phyloP scores from a whole-genome alignment of 2,888 invertebrate genomes.

The Platycheirus rosarum region DNA sequence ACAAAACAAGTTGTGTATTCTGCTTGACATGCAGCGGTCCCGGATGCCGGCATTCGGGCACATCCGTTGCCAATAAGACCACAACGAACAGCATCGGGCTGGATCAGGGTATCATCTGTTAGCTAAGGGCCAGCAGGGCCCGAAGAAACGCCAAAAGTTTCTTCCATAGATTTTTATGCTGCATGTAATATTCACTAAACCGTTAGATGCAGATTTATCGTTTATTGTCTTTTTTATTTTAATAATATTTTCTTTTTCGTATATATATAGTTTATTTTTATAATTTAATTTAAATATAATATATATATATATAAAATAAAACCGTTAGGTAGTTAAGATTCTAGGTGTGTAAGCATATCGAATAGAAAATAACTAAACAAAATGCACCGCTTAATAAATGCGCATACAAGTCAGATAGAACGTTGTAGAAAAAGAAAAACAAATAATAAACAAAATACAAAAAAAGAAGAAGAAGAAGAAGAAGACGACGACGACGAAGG shows the following conservation, averaged over 20 bases:
- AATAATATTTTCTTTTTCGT: constrained; percentile 61
- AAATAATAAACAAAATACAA: too few species aligned
- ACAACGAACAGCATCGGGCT: constrained; percentile 81
- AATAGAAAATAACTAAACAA: constrained; percentile 59
- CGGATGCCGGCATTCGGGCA: constrained; percentile 77
- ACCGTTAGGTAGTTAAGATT: constrained; percentile 65
- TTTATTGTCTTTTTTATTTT: constrained; percentile 25
- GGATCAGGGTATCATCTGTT: constrained; percentile 83
- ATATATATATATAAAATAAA: constrained; percentile 50
- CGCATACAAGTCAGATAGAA: constrained; percentile 63
- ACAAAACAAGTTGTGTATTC: constrained; percentile 77
- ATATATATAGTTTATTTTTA: constrained; percentile 55
- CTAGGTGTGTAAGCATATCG: constrained; percentile 73
- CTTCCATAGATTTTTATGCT: constrained; percentile 82
- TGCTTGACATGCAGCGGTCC: constrained; percentile 77
- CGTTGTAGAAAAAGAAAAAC: constrained; percentile 22
- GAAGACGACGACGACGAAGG: constrained; percentile 38
- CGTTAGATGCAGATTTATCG: constrained; percentile 54
- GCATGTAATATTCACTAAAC: constrained; percentile 79
- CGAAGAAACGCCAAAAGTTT: constrained; percentile 82
- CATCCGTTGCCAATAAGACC: constrained; percentile 78
- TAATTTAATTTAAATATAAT: constrained; percentile 58
- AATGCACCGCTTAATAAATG: constrained; percentile 63
- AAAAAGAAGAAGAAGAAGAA: constrained; percentile 27
- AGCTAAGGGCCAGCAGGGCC: constrained; percentile 82